Evolutionary conservation across 1,140 invertebrate genomes (phyloP), one percentile per base, ranked within the genome.

Genomic region (Drosophila hydei): DNA sequence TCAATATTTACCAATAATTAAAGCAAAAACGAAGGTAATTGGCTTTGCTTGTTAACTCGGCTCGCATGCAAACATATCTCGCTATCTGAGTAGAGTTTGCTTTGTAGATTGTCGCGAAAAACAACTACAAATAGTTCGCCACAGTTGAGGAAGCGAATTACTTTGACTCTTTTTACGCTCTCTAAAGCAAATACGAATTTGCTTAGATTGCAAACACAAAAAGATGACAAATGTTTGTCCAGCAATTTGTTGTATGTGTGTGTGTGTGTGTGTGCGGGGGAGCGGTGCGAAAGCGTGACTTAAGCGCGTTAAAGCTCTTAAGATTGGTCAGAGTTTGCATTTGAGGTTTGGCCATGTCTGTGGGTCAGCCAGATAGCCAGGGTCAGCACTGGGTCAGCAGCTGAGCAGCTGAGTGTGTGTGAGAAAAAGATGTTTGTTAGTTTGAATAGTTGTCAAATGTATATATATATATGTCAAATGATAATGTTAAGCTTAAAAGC

Each of bases 1-100:
- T 58, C 52, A 84, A 85, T 84, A 84, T 84, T 85, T 84, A 61
- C 80, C 74, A 74, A 77, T 79, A 79, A 85, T 79, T 84, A 84
- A 77, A 73, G 30, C 9, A 33, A 33, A 11, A 33, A 79, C n/a
- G 56, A 23, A 54, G 61, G 63, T 85, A 80, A 85, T 80, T 85
- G 80, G 72, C 74, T 85, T 85, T 85, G 64, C 77, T 71, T 77
- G 80, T 85, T 63, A 38, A 33, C 30, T 48, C 38, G 59, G 63
- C 54, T 18, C 12, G 40, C 21, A 51, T 25, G 43, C 71, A 77
- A 71, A 55, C 56, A 60, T 54, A 56, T 27, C 40, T 61, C 33
- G 42, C 56, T 70, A 62, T 80, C 69, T 73, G 52, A 38, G 42
- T 65, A 47, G 40, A 68, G 70, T 72, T 83, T 62, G 62, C 60